phyloP scores from a whole-genome alignment of 2,888 invertebrate genomes.

The Parascotia fuliginaria region DNA sequence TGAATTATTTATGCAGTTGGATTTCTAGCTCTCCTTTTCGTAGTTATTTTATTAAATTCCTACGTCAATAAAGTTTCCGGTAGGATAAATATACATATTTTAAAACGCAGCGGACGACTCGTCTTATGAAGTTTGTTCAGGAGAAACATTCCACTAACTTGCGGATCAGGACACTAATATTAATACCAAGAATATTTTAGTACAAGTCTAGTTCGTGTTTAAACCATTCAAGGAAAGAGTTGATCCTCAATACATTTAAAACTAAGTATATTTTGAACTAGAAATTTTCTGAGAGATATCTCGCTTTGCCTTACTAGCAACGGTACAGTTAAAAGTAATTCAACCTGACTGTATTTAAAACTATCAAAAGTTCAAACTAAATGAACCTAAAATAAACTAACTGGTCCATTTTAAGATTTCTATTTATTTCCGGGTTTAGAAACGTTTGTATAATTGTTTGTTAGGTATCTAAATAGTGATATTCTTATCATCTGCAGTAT shows the following conservation, averaged over 20 bases:
- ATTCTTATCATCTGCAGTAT: too few species aligned
- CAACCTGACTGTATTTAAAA: neutral
- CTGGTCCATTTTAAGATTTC: neutral
- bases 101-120: neutral
- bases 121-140: constrained; percentile 40
- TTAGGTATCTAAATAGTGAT: too few species aligned
- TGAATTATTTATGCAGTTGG: neutral
- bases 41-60: neutral
- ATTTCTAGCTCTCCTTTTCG: neutral
- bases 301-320: too few species aligned
- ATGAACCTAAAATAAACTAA: neutral
- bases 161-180: constrained; percentile 25
- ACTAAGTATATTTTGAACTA: too few species aligned
- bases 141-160: constrained; percentile 14
- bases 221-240: too few species aligned
- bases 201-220: too few species aligned
- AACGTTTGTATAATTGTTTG: too few species aligned
- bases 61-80: neutral
- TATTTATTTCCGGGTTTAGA: neutral
- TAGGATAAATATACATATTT: neutral
- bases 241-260: too few species aligned
- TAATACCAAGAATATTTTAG: neutral
- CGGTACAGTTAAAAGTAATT: neutral
- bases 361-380: neutral
- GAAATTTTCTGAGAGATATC: too few species aligned